Conservation (phyloP, 2,113 vertebrate genomes). For the Albula glossodonta region DNA sequence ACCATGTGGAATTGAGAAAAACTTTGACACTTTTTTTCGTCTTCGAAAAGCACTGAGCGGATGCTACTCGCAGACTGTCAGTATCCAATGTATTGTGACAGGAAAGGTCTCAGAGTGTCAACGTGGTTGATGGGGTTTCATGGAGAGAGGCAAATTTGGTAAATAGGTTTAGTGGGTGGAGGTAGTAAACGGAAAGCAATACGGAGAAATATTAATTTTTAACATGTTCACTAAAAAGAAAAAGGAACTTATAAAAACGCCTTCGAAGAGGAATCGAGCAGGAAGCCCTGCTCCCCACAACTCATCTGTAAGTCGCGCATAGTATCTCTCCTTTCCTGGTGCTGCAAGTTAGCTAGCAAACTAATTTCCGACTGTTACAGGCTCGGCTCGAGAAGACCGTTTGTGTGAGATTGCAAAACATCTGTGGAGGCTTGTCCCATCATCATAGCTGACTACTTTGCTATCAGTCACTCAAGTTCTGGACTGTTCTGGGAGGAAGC, state of each 20-base stretch:
- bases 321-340: slow-evolving; percentile 34
- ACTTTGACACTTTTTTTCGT: neutral
- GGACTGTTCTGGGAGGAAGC: neutral
- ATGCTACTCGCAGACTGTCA: slow-evolving; percentile 61
- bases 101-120: slow-evolving; percentile 47
- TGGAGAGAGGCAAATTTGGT: slow-evolving; percentile 58
- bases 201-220: slow-evolving; percentile 62
- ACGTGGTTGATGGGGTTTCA: slow-evolving; percentile 47
- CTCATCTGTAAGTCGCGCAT: slow-evolving; percentile 74
- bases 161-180: slow-evolving; percentile 47
- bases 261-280: slow-evolving; percentile 88
- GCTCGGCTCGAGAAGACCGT: neutral
- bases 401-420: neutral
- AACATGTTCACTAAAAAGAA: slow-evolving; percentile 93
- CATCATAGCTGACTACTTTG: neutral
- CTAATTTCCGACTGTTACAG: neutral
- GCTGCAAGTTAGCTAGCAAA: neutral
- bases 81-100: slow-evolving; percentile 63
- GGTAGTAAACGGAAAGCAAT: slow-evolving; percentile 60
- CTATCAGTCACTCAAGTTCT: neutral
- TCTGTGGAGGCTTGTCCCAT: neutral
- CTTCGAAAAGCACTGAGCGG: slow-evolving; percentile 50
- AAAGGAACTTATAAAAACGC: slow-evolving; percentile 90
- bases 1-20: neutral
- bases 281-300: slow-evolving; percentile 83